These are phyloP conservation scores for Phalacrocorax brasilianus DNA, from an alignment of 2,113 vertebrate genomes.

Conservation along the genomic window DNA sequence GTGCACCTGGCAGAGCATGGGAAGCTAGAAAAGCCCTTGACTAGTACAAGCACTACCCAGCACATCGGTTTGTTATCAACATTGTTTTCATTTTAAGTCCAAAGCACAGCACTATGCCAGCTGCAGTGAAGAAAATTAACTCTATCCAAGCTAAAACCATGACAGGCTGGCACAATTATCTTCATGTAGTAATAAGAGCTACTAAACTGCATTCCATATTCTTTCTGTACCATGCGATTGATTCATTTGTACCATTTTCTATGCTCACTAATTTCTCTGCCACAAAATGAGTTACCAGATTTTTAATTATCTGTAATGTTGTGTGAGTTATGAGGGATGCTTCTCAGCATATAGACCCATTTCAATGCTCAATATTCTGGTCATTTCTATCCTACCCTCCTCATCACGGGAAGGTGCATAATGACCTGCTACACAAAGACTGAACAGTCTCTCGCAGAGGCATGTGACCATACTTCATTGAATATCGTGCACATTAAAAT, in stretches of 20 bases:
- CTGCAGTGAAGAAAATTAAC: too few species aligned
- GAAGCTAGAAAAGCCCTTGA: too few species aligned
- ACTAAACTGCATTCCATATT: background rate
- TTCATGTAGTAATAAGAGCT: background rate
- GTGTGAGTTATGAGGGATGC: background rate
- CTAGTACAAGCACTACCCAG: too few species aligned
- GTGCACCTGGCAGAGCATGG: too few species aligned
- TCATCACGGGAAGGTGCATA: background rate
- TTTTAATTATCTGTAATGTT: slow-evolving; percentile 1
- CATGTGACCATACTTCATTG: background rate
- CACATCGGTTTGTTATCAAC: too few species aligned
- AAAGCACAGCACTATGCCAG: too few species aligned
- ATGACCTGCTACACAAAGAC: background rate
- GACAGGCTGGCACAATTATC: background rate
- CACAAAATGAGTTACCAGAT: background rate
- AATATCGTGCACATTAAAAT: background rate
- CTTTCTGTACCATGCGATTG: background rate
- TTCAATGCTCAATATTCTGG: background rate
- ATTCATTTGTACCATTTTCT: background rate
- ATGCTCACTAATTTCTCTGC: background rate
- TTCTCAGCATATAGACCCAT: background rate
- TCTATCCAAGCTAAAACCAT: too few species aligned
- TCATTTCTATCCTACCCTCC: background rate
- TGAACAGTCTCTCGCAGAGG: background rate
- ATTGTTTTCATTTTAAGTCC: too few species aligned